Percentiles rank a stretch among this genome's conserved stretches.
phyloP scores from a whole-genome alignment of 2,888 invertebrate genomes.

The Hirtodrosophila duncani region DNA sequence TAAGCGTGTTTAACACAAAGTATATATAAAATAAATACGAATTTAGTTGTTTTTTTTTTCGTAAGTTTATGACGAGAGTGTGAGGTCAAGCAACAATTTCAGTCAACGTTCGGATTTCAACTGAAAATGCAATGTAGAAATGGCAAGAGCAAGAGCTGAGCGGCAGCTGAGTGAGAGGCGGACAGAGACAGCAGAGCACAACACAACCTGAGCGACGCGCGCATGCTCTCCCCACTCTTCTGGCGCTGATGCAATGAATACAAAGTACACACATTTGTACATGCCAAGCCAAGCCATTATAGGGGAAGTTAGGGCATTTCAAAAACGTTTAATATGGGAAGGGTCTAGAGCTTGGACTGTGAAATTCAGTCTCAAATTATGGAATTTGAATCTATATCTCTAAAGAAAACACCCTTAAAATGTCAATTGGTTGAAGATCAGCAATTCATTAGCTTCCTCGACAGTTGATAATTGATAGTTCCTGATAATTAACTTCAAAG shows the following conservation, averaged over 20 bases:
- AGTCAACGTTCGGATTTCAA: conserved; percentile 71
- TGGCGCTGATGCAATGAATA: neutral
- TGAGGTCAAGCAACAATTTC: conserved; percentile 54
- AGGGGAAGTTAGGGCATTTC: no score
- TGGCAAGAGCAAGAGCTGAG: conserved; percentile 16
- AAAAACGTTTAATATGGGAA: no score
- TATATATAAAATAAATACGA: conserved; percentile 11
- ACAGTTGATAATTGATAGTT: no score
- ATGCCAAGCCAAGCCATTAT: no score
- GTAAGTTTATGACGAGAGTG: conserved; percentile 14
- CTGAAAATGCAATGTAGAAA: conserved; percentile 65
- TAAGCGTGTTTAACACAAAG: conserved; percentile 32
- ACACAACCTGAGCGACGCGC: conserved; percentile 40
- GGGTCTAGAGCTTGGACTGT: no score
- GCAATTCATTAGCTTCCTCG: no score
- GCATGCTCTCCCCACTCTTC: conserved; percentile 37
- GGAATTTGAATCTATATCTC: no score
- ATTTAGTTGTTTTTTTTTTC: conserved; percentile 9
- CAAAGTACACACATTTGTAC: no score
- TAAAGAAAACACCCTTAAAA: no score
- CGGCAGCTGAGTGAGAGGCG: conserved; percentile 3
- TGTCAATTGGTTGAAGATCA: no score
- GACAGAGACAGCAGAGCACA: conserved; percentile 3
- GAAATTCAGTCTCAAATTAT: no score
- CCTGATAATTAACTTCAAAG: no score